These are phyloP conservation scores for Tethea ocularis DNA, from an alignment of 2,888 invertebrate species.

Conservation along the genomic window DNA sequence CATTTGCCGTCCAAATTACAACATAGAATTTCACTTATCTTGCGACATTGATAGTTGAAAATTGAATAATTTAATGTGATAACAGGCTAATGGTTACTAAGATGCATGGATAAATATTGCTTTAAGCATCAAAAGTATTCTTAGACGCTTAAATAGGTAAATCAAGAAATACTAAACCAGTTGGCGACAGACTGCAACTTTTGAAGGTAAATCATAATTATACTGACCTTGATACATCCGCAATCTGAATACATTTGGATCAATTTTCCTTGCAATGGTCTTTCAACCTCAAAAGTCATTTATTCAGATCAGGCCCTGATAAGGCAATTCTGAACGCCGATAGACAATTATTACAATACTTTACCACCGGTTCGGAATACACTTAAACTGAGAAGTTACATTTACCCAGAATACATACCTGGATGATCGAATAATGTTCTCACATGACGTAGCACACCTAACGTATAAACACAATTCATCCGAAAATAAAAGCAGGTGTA, in stretches of 20 bases:
- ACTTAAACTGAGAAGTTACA: too few relatives aligned
- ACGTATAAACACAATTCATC: background rate
- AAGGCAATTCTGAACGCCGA: too few relatives aligned
- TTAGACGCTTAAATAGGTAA: background rate
- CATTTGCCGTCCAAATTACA: constrained; percentile 28
- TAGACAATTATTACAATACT: too few relatives aligned
- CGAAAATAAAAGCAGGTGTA: constrained; percentile 9
- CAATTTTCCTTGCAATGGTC: too few relatives aligned
- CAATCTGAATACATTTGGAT: too few relatives aligned
- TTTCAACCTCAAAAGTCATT: too few relatives aligned
- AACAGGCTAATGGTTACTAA: background rate
- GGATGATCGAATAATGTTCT: too few relatives aligned
- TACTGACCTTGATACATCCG: too few relatives aligned
- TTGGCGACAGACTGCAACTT: background rate
- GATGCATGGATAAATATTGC: background rate
- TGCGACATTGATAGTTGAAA: constrained; percentile 3
- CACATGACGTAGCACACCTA: background rate
- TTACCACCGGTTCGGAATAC: too few relatives aligned
- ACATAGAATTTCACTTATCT: constrained; percentile 3
- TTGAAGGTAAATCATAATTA: background rate
- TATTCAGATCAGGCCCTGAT: too few relatives aligned
- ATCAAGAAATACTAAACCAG: background rate
- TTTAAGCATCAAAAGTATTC: background rate
- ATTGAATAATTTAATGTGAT: background rate
- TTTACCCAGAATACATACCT: too few relatives aligned